Evolutionary conservation across 2,888 invertebrate species (phyloP).

Genomic region (Latrodectus elegans): DNA sequence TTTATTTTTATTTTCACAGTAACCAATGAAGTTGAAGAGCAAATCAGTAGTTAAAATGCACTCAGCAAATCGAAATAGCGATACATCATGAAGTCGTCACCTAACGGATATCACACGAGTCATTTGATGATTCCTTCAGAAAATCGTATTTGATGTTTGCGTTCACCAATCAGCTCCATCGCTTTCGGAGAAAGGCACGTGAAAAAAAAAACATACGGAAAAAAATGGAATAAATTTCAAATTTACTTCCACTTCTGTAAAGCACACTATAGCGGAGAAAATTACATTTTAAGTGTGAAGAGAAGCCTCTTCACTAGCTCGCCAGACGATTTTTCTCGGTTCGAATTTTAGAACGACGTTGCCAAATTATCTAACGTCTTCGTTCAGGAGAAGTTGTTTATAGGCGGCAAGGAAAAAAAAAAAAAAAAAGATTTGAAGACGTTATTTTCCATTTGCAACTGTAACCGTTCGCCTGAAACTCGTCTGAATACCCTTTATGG

Average conservation of each 20-base stretch:
- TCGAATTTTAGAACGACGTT: neutral
- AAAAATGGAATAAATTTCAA: neutral
- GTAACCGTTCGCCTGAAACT: conserved; percentile 2
- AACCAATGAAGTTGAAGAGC: too few relatives aligned
- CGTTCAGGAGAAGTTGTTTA: neutral
- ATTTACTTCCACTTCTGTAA: neutral
- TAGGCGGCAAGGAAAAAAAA: neutral
- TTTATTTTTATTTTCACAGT: too few relatives aligned
- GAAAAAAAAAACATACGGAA: neutral
- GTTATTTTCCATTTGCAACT: neutral
- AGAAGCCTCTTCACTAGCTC: neutral
- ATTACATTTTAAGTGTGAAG: neutral
- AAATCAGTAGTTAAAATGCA: too few relatives aligned
- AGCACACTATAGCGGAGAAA: neutral
- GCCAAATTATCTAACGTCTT: neutral
- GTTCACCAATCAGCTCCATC: neutral
- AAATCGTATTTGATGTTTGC: conserved; percentile 3
- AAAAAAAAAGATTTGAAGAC: neutral
- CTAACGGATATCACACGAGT: neutral
- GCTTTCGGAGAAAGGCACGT: neutral
- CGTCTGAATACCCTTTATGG: conserved; percentile 1
- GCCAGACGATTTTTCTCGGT: neutral
- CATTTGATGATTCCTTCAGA: neutral
- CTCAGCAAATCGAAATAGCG: too few relatives aligned
- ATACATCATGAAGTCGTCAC: too few relatives aligned